Evolutionary conservation across 2,797 vertebrate species (phyloP), one percentile per base, ranked within the genome.

Genomic region (Ambastaia sidthimunki): DNA sequence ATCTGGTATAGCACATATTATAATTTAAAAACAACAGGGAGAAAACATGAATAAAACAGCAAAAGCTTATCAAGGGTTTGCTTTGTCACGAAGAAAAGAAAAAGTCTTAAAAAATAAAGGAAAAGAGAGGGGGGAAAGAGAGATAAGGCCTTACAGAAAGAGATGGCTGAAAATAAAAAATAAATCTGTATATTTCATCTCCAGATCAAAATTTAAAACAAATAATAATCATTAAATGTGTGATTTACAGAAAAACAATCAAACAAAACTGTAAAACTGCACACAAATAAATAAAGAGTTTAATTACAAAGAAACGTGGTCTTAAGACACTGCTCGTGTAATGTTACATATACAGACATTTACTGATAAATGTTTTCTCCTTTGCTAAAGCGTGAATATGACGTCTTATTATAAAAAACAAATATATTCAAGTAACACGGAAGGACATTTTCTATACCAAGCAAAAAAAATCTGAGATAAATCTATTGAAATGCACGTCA

Each of bases 361-460:
- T 44, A 63, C 68, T 75, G 81, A 52, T 19, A 52, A 75, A 78
- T 48, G 57, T 34, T 72, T 71, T 60, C 57, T 50, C 63, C 13
- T 70, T 18, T 72, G 57, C 28, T 67, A 44, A 71, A 84, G 18
- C 65, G 75, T 83, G 10, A 78, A 80, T 23, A 84, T 83, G 74
- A 63, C 23, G 73, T 57, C 52, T 13, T 70, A 55, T 48, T 37
- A 67, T 28, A 44, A 76, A 48, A 71, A 69, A 66, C 25, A 79
- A 81, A 47, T 75, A 76, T 73, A 81, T 87, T 88, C 85, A 87
- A 88, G 87, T 88, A 85, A 60, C 72, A 78, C 59, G 31, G 50
- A 76, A 82, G 62, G 54, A 74, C 13, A 31, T 34, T 76, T 69
- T 70, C 63, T 31, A 55, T 50, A 21, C 63, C 50, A 68, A 80